Percentiles rank a stretch among this genome's conserved stretches.
These are phyloP conservation scores for Campylomormyrus numenius DNA, from an alignment of 2,113 vertebrate species.

Conservation along the genomic window DNA sequence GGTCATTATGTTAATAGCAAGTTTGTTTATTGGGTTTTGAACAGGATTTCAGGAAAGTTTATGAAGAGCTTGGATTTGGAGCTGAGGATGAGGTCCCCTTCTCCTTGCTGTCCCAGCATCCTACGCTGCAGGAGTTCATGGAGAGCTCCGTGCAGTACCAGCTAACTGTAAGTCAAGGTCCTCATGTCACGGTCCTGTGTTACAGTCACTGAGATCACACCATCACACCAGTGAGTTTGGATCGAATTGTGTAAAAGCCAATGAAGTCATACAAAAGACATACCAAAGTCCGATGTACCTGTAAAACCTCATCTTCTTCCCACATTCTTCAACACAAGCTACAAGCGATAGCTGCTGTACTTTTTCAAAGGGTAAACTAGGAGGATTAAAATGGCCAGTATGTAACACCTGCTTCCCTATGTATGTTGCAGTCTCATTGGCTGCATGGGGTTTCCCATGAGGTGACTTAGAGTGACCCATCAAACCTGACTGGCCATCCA, in stretches of 20 bases:
- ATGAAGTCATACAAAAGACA: not conserved
- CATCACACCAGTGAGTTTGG: not conserved
- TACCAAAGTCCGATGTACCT: not conserved
- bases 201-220: not conserved
- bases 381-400: not conserved
- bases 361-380: not conserved
- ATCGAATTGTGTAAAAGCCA: not conserved
- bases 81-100: conserved; percentile 56
- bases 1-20: not conserved
- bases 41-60: conserved; percentile 57
- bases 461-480: not conserved
- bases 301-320: not conserved
- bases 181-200: not conserved
- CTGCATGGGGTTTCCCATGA: not conserved
- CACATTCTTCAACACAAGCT: not conserved
- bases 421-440: not conserved
- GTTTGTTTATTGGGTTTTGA: not conserved
- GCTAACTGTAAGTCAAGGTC: conserved; percentile 64
- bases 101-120: conserved; percentile 66
- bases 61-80: conserved; percentile 60
- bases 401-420: not conserved
- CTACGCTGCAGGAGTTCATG: conserved; percentile 66
- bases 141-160: conserved; percentile 57
- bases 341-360: not conserved
- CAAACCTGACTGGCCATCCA: not conserved